Conservation (phyloP, 1,140 invertebrate genomes). For the Cyclargus thomasi region DNA sequence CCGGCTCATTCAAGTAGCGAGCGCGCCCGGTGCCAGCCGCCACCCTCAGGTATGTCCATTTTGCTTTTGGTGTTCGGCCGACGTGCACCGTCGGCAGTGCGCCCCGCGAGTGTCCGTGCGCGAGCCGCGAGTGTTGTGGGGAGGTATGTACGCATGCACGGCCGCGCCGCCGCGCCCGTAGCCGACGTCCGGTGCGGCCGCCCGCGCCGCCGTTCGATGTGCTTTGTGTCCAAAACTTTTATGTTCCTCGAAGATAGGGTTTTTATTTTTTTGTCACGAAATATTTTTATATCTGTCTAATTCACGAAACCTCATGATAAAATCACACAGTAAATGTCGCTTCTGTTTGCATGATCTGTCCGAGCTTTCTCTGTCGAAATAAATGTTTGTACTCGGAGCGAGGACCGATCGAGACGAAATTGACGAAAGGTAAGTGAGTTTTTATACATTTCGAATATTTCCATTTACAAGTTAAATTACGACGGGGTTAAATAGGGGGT, state of each 20-base stretch:
- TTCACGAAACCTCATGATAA: background rate
- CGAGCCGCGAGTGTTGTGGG: slow-evolving; percentile 49
- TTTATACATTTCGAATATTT: background rate
- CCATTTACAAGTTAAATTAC: background rate
- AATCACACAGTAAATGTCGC: slow-evolving; percentile 27
- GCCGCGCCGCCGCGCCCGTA: slow-evolving; percentile 30
- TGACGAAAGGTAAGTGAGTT: slow-evolving; percentile 28
- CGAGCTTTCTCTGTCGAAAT: slow-evolving; percentile 30
- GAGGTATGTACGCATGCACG: slow-evolving; percentile 61
- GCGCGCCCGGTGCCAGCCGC: slow-evolving; percentile 68
- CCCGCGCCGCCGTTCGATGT: slow-evolving; percentile 20
- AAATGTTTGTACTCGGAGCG: slow-evolving; percentile 27
- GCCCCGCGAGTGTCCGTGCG: slow-evolving; percentile 61
- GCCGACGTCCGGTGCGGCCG: slow-evolving; percentile 27
- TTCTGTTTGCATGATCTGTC: slow-evolving; percentile 42
- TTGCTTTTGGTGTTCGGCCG: slow-evolving; percentile 71
- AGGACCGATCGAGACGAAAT: slow-evolving; percentile 12
- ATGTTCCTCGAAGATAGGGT: background rate
- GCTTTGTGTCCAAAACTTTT: slow-evolving; percentile 12
- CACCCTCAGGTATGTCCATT: slow-evolving; percentile 72
- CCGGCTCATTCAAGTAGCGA: slow-evolving; percentile 68
- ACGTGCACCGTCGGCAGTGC: slow-evolving; percentile 45
- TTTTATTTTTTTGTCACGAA: background rate
- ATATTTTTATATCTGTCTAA: background rate
- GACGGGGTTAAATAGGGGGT: slow-evolving; percentile 27